Base-by-base conservation (phyloP, 2,797 vertebrate genomes). In the Pangasius djambal region DNA sequence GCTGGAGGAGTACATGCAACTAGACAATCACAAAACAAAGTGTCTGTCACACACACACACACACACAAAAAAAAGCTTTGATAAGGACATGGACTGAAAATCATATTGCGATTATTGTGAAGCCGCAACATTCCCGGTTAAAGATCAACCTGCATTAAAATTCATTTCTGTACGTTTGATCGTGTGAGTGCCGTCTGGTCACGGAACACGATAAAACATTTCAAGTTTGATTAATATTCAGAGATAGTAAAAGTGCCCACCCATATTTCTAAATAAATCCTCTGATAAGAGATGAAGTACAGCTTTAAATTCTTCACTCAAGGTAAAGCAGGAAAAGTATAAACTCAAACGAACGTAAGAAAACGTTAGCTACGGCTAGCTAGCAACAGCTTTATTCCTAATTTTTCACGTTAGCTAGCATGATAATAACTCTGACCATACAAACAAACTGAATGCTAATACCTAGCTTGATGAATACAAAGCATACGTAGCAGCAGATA, bases 11-110 rank as follows among this genome's bases (percentile, higher is more conserved):
- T 37, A 79, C 82, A 70, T 61, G 86, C 75, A 83, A 28, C 52
- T 65, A 74, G 18, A 83, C 90, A 87, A 90, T 92, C 90, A 90
- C 57, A 86, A 88, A 90, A 88, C 89, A 89, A 87, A 89, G 88
- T 84, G 88, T 77, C 87, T 59, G 50, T 65, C 82, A 12, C 55
- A 65, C 81, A 83, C 88, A 65, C 55, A 83, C 82, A 86, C 83
- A 85, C 84, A 77, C 82, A 40, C 85, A n/a, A n/a, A 44, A 5
- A 61, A 22, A 40, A 4, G 34, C 72, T 75, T 13, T 75, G 40
- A 44, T 48, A 79, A 31, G 13, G 13, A 77, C 20, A 74, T 22
- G 67, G 34, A 34, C 22, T 37, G 18, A 75, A 75, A 75, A 48
- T 25, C 40, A 12, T 75, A 55, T 31, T 50, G n/a, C 0, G 4